These are phyloP conservation scores for Fukomys damarensis DNA, from an alignment of 2,113 vertebrate species.

Conservation along the genomic window DNA sequence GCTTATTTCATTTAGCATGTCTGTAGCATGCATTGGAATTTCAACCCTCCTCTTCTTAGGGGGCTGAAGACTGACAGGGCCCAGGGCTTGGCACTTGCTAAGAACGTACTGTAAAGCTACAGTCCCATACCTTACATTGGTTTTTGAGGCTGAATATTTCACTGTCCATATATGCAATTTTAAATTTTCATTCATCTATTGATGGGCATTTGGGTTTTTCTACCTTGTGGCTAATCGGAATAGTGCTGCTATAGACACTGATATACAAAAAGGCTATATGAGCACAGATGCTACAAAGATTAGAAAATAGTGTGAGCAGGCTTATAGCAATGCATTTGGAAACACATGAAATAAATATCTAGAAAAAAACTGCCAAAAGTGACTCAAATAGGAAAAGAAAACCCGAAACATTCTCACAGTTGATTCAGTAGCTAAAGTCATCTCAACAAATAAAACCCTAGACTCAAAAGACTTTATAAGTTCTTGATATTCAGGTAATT, in stretches of 20 bases:
- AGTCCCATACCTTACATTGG: neutral
- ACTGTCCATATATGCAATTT: neutral
- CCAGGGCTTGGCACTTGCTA: neutral
- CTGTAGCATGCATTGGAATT: neutral
- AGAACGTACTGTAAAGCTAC: neutral
- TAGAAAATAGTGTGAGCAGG: neutral
- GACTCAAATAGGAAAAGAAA: slow-evolving; percentile 34
- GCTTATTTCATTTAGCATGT: neutral
- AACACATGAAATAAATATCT: slow-evolving; percentile 35
- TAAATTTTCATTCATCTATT: neutral
- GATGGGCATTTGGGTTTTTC: neutral
- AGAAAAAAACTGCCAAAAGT: slow-evolving; percentile 38
- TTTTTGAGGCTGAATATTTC: neutral
- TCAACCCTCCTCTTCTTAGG: neutral
- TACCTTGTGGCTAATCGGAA: neutral
- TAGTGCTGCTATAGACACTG: neutral
- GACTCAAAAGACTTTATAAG: slow-evolving; percentile 36
- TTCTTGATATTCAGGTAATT: slow-evolving; percentile 6
- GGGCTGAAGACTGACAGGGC: neutral
- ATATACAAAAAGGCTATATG: neutral
- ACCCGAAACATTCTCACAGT: slow-evolving; percentile 16
- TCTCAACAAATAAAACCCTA: slow-evolving; percentile 17
- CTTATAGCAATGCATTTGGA: neutral
- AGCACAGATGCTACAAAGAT: neutral
- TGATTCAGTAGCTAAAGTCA: neutral